Base-by-base conservation (phyloP, 2,888 invertebrate genomes). In the Sphaerophoria rueppellii region DNA sequence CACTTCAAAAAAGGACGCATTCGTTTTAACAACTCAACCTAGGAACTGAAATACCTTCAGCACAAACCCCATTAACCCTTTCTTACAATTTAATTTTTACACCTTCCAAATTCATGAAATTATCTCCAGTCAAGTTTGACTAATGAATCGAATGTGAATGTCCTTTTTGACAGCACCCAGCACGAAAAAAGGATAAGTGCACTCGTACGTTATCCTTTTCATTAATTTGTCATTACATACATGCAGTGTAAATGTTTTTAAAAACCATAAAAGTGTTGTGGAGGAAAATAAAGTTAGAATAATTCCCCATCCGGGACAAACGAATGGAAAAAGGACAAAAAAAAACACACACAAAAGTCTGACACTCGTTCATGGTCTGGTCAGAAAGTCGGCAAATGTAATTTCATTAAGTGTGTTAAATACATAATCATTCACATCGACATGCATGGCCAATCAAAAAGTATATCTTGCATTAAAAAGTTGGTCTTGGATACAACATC, bases 321-420 rank as follows among this genome's bases (percentile, higher is more conserved):
- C n/a, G n/a, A n/a, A 6, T 37, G 37, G 37, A 3, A 43, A 6
- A 9, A 43, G 7, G 11, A 43, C 11, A 43, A 43, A 43, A 12
- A 12, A 9, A 11, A 43, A 7, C 5, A 12, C 43, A 57, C 35
- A 70, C n/a, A 48, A 24, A 37, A 6, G 12, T 0, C 43, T 4
- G n/a, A 46, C 57, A 37, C 40, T 34, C n/a, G 43, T 50, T 34
- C n/a, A 50, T 55, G 55, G 11, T 35, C n/a, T 4, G 5, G 24
- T 50, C n/a, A 67, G 24, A 77, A 61, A 69, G 35, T 43, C 16
- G 37, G 37, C 24, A 81, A 85, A 77, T 55, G 76, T 85, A 85
- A 85, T 85, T 85, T 77, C 73, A 85, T 85, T 85, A 85, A 85
- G 85, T 85, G 85, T 81, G 76, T 70, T 85, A 85, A 85, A 85